phyloP scores from a whole-genome alignment of 2,113 vertebrate species.

The Gorilla gorilla region DNA sequence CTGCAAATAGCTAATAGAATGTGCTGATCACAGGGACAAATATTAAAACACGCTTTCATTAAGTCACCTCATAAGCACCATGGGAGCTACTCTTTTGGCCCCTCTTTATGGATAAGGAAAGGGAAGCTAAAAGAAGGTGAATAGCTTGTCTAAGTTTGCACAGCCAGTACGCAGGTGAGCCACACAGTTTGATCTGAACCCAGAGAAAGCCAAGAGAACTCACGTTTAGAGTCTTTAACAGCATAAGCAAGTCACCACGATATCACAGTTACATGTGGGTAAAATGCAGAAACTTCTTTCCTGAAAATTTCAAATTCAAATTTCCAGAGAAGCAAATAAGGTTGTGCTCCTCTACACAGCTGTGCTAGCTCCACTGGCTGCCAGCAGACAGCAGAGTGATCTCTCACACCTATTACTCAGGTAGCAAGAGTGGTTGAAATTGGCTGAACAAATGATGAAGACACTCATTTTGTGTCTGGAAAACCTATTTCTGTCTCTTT shows the following conservation, averaged over 20 bases:
- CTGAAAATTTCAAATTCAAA: neutral
- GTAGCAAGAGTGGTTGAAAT: neutral
- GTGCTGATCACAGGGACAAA: neutral
- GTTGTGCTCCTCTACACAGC: rapidly evolving
- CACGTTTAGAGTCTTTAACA: neutral
- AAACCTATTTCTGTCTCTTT: neutral
- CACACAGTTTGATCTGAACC: neutral
- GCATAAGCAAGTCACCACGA: neutral
- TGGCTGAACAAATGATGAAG: neutral
- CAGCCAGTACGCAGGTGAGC: neutral
- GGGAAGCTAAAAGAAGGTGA: neutral
- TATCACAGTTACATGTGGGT: neutral
- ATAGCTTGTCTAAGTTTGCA: neutral
- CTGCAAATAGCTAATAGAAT: neutral
- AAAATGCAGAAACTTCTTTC: neutral
- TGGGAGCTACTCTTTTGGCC: neutral
- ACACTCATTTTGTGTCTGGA: neutral
- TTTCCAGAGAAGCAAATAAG: neutral
- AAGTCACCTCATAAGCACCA: neutral
- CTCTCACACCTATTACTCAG: neutral
- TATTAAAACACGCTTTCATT: neutral
- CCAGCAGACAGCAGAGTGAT: rapidly evolving
- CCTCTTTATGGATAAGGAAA: neutral
- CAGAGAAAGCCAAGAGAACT: neutral
- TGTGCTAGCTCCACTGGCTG: neutral